Evolutionary conservation across 2,797 vertebrate species (phyloP), one percentile per base, ranked within the genome.

Genomic region (Sebastes hubbsi): DNA sequence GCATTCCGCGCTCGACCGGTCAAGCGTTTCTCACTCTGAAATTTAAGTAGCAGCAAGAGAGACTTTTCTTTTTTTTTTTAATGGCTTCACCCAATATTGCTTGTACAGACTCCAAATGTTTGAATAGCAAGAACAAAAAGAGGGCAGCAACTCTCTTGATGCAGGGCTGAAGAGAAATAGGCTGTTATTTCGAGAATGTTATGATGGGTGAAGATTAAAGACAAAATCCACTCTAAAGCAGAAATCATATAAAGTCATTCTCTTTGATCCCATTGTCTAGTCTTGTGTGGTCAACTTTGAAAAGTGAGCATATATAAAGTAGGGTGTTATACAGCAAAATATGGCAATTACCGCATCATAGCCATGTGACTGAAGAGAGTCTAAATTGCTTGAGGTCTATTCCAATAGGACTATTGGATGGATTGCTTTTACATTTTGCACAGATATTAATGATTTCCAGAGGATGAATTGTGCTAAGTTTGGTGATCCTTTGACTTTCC

Each of bases 21-120:
- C 77, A 78, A 87, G 84, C 66, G n/a, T 71, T 87, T 16, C 76
- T 78, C 78, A 38, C 70, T 77, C 80, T 89, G 88, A 93, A 94
- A 94, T 92, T 82, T 89, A 94, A 94, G 90, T 82, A 93, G 87
- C 49, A 62, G n/a, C 49, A 65, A 81, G 70, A 87, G 70, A 68
- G 66, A 66, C 84, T 62, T 82, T 49, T 68, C 62, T 58, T 25
- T 65, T 75, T 79, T 67, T 20, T 73, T 29, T 34, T 62, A 73
- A 64, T 54, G n/a, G 34, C 27, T 77, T 90, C 55, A 59, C 81
- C 78, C 72, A 73, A 77, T 74, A 75, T 81, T 74, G 54, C 68
- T 76, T 86, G 75, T 81, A 66, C 6, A 1, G 16, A 77, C 68
- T 83, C 72, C 62, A 81, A 80, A 80, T 82, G 73, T 88, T 90